Base-by-base conservation (phyloP, 2,113 vertebrate species). In the Paracanthobrama guichenoti region DNA sequence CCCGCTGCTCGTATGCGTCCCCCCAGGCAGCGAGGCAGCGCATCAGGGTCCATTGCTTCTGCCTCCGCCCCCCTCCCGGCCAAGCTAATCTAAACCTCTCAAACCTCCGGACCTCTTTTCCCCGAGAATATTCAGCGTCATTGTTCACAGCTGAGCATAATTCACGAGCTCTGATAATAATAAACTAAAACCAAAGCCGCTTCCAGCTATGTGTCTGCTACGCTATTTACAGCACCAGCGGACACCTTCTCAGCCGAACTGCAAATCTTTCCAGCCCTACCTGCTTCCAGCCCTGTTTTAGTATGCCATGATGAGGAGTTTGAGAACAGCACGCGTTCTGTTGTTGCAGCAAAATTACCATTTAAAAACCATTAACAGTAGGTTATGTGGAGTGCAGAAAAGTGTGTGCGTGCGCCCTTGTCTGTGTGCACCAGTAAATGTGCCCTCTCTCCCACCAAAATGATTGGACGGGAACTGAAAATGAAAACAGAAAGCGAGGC, bases 341-440 rank as follows among this genome's bases (percentile, higher is more conserved):
- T 42, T 55, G 28, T 87, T 60, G 84, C 79, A 82, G 80, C 48
- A 79, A 73, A 87, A 87, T 85, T 82, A 87, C 64, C 83, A 79
- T 85, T 85, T 74, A 73, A 79, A 87, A 87, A 81, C 86, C 77
- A 85, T 84, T 84, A 82, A 80, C 83, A 53, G 28, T 81, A 53
- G 74, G 83, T 86, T 83, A 69, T 71, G 77, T 81, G 44, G 57
- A 85, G 83, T 75, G 53, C 55, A 62, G 66, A 42, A 62, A 66
- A 22, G 8, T 81, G 75, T 66, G 35, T 75, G 31, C 8, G 78
- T 50, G 12, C 28, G 64, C 46, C 8, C 35, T 48, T 72, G 60
- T 86, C 48, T 71, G 73, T 75, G 80, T 83, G 74, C 57, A 81
- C 35, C 59, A 84, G 69, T n/a, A 81, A 87, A 74, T 84, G 42